These are phyloP conservation scores for Nezara viridula DNA, from an alignment of 2,888 invertebrate species.

Conservation along the genomic window DNA sequence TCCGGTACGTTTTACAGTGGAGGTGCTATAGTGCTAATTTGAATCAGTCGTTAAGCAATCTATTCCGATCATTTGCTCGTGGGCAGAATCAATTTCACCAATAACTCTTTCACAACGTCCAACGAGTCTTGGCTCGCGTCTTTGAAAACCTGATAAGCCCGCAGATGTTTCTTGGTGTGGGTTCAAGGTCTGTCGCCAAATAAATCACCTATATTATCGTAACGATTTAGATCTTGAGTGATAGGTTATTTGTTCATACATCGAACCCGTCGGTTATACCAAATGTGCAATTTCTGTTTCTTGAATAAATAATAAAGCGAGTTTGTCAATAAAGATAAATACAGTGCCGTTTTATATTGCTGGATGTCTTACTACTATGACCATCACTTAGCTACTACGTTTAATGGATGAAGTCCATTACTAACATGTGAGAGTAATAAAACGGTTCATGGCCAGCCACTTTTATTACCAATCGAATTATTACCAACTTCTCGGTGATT, in stretches of 20 bases:
- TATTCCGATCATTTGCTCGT: background rate
- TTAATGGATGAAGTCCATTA: background rate
- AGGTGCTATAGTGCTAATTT: background rate
- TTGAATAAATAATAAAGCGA: no score
- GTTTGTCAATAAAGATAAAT: no score
- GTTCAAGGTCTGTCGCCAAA: background rate
- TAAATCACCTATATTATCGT: background rate
- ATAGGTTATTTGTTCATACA: background rate
- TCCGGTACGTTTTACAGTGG: background rate
- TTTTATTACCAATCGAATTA: background rate
- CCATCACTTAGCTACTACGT: background rate
- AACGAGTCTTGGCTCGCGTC: background rate
- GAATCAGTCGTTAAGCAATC: background rate
- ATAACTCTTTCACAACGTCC: background rate
- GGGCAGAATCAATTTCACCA: constrained; percentile 12
- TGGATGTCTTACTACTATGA: no score
- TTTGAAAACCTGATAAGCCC: background rate
- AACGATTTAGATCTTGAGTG: background rate
- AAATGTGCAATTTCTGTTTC: no score
- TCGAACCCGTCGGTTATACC: no score
- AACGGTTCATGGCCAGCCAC: background rate
- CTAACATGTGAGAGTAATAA: background rate
- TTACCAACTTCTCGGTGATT: background rate
- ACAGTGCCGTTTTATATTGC: background rate
- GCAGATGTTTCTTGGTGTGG: background rate